Evolutionary conservation across 1,140 invertebrate genomes (phyloP), one percentile per base, ranked within the genome.

Genomic region (Drosophila kohkoa): DNA sequence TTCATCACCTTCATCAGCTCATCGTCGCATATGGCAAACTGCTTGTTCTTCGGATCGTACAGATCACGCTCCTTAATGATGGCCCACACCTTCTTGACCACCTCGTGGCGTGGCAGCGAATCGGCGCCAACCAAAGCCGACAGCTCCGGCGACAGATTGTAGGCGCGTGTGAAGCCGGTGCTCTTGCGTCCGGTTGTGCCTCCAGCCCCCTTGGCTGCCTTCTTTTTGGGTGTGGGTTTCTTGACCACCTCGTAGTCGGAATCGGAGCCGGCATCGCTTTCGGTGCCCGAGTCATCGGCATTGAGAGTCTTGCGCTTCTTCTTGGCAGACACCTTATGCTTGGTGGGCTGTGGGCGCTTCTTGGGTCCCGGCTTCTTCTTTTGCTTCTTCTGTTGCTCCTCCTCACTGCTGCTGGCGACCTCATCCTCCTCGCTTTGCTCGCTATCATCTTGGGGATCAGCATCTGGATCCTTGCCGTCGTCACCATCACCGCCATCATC

Each of bases 31-130:
- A 98, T 97, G 49, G 97, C 97, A 90, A 95, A 98, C 92, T 98
- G 97, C 93, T 97, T 98, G 93, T 99, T 98, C 83, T 97, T 98
- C 6, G 97, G 97, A 92, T 98, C 97, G 93, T 97, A 97, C 43
- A 99, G 94, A 90, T 98, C 96, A 65, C 96, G 96, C 93, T 98
- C 97, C 93, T 98, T 98, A 79, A 98, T 98, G 77, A 98, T 96
- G 15, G 95, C 95, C 98, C 98, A 99, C 35, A 99, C 95, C 82
- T 96, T 96, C 92, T 98, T 98, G 11, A 99, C 97, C 1, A 99
- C 98, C 92, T 98, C 97, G 90, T 98, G 97, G 46, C 98, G 95
- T 0, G 98, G 95, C 96, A 98, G 96, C 62, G 95, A 93, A 41
- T 97, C 96, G 64, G 96, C 94, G 1, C 97, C 98, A 92, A 99